A percentile compares a stretch with the other conserved stretches of the same genome.
Conservation (phyloP, 2,797 vertebrate genomes). For the Diplodus sargus region DNA sequence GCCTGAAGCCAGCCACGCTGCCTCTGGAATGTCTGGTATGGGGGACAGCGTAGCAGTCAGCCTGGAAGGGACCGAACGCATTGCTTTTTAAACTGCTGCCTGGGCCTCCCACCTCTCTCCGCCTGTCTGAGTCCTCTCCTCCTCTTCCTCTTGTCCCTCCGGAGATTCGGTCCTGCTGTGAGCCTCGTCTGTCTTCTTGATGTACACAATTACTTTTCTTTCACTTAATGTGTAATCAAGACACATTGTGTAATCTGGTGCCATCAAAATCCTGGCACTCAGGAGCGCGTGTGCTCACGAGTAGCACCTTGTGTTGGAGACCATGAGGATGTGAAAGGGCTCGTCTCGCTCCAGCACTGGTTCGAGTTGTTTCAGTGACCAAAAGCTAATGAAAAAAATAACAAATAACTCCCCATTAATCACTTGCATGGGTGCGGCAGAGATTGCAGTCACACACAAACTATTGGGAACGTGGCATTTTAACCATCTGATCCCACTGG, state of each 20-base stretch:
- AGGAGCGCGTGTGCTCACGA: conserved; percentile 37
- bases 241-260: conserved; percentile 58
- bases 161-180: conserved; percentile 41
- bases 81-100: conserved; percentile 58
- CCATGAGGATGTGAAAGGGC: conserved; percentile 9
- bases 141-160: conserved; percentile 32
- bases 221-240: conserved; percentile 61
- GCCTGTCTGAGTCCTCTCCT: conserved; percentile 12
- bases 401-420: conserved; percentile 10
- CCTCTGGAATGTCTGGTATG: conserved; percentile 87
- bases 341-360: conserved; percentile 11
- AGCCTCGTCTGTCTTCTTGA: conserved; percentile 49
- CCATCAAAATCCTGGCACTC: conserved; percentile 46
- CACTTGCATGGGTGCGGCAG: conserved; percentile 13
- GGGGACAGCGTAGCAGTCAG: conserved; percentile 70
- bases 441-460: conserved; percentile 22
- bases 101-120: conserved; percentile 18
- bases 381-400: conserved; percentile 26
- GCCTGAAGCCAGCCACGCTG: conserved; percentile 78
- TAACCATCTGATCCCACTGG: conserved; percentile 56
- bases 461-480: conserved; percentile 56
- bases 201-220: conserved; percentile 48
- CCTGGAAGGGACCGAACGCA: conserved; percentile 65
- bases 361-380: background rate
- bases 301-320: conserved; percentile 37